A percentile compares a stretch with the other conserved stretches of the same genome.
phyloP scores from a whole-genome alignment of 2,888 invertebrate species.

The Pristionchus exspectatus region DNA sequence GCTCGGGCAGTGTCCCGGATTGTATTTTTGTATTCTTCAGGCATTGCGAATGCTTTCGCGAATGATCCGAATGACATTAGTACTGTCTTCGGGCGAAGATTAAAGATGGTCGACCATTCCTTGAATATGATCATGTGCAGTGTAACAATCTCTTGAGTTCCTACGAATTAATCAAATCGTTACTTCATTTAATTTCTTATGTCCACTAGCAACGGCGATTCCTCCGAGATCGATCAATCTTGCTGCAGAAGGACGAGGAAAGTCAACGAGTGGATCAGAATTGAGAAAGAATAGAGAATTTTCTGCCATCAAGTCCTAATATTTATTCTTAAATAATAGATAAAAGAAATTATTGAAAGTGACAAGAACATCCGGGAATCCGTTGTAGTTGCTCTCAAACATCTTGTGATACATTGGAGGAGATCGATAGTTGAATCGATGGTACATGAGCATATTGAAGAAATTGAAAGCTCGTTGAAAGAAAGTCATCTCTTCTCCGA shows the following conservation, averaged over 20 bases:
- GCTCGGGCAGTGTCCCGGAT: not conserved
- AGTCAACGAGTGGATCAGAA: constrained; percentile 25
- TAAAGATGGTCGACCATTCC: constrained; percentile 14
- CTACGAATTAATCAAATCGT: no score
- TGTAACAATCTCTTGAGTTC: no score
- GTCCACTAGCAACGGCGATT: constrained; percentile 3
- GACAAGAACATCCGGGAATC: constrained; percentile 1
- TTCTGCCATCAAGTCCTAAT: not conserved
- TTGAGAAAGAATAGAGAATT: not conserved
- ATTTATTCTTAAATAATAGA: not conserved
- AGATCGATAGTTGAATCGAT: not conserved
- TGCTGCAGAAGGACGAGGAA: constrained; percentile 15
- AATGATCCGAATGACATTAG: constrained; percentile 47
- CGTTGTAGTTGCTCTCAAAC: not conserved
- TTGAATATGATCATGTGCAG: no score
- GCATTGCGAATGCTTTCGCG: constrained; percentile 25
- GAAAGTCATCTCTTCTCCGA: constrained; percentile 9
- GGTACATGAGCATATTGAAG: constrained; percentile 6
- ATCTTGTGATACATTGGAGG: not conserved
- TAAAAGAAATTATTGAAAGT: not conserved
- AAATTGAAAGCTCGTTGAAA: constrained; percentile 20
- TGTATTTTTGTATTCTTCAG: constrained; percentile 29
- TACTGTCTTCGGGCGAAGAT: constrained; percentile 30
- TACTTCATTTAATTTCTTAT: not conserved
- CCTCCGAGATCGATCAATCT: constrained; percentile 28